phyloP scores from a whole-genome alignment of 1,140 invertebrate species.

The Pseudachorutes palmiensis region DNA sequence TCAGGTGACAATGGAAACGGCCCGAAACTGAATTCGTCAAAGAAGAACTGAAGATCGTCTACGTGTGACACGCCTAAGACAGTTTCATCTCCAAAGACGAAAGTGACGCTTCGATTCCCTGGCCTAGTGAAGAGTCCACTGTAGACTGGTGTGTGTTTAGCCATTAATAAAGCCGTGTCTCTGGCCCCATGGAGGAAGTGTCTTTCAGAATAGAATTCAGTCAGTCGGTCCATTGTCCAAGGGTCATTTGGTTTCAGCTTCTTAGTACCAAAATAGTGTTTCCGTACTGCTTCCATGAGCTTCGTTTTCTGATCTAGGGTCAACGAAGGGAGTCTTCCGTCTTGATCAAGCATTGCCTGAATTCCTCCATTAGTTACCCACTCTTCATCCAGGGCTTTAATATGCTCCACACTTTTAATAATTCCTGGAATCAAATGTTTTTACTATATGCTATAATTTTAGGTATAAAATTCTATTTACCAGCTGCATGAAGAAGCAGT shows the following conservation, averaged over 20 bases:
- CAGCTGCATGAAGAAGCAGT: not conserved
- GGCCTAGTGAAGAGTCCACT: not conserved
- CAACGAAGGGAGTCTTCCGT: not conserved
- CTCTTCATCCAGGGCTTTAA: not conserved
- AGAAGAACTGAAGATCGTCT: conserved; percentile 5
- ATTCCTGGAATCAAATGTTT: not conserved
- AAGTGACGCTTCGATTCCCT: not conserved
- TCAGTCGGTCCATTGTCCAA: not conserved
- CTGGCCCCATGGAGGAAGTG: not conserved
- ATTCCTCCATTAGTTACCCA: not conserved
- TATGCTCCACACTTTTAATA: not conserved
- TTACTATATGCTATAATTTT: not conserved
- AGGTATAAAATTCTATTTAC: not conserved
- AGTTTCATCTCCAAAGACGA: not conserved
- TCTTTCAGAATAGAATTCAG: not conserved
- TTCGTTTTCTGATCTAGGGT: too few relatives aligned
- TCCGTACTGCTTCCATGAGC: too few relatives aligned
- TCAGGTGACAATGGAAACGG: not conserved
- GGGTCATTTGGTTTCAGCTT: too few relatives aligned
- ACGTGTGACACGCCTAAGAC: not conserved
- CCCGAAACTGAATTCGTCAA: not conserved
- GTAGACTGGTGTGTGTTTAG: not conserved
- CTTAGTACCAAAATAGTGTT: too few relatives aligned
- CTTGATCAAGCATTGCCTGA: not conserved
- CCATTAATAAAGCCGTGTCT: not conserved